Percentiles rank a stretch among this genome's conserved stretches.
Evolutionary conservation across 2,113 vertebrate species (phyloP).

Genomic region (Lepidothrix coronata): DNA sequence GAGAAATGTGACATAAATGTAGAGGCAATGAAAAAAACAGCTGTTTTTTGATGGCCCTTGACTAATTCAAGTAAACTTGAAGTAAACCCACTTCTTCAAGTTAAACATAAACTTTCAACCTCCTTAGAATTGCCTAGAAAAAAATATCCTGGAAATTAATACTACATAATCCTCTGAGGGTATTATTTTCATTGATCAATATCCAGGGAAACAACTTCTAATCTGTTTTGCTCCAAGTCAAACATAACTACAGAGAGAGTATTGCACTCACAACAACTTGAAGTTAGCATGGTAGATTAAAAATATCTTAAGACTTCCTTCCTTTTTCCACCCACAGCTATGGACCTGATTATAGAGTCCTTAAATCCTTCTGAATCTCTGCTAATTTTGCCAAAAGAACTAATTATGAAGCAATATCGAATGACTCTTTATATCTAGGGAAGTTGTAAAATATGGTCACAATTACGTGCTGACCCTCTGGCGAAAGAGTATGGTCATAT

Average conservation of each 20-base stretch:
- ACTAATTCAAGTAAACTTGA: not conserved
- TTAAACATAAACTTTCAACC: not conserved
- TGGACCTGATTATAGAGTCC: not conserved
- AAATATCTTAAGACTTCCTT: constrained; percentile 24
- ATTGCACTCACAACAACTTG: not conserved
- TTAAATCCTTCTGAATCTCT: not conserved
- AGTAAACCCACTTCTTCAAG: not conserved
- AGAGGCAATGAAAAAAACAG: not conserved
- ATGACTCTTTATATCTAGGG: not conserved
- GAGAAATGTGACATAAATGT: not conserved
- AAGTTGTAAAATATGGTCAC: not conserved
- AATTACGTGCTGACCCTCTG: not conserved
- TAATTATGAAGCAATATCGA: not conserved
- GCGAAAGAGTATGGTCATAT: not conserved
- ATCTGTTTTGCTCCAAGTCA: not conserved
- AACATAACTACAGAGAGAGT: not conserved
- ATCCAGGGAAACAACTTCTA: not conserved
- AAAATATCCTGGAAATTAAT: not conserved
- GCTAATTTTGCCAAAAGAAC: not conserved
- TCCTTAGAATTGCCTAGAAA: not conserved
- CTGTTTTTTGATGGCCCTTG: not conserved
- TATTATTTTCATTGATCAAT: not conserved
- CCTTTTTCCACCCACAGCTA: not conserved
- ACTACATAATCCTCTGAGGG: not conserved
- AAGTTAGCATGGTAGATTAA: not conserved